Conservation (phyloP, 2,888 invertebrate species). For the Fabriciana adippe region DNA sequence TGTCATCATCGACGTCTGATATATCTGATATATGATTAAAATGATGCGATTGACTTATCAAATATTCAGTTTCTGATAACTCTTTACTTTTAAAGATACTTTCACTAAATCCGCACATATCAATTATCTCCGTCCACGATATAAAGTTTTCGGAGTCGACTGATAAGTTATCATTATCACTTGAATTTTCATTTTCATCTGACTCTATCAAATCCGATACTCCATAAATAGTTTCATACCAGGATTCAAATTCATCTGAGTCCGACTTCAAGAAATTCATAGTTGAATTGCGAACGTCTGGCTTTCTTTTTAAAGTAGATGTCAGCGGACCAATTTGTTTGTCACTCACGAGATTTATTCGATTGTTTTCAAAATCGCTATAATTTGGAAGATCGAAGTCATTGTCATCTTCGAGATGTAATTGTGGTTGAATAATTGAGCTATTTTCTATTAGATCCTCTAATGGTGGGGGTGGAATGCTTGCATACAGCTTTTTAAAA, state of each 20-base stretch:
- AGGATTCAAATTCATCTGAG: constrained; percentile 53
- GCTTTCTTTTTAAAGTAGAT: constrained; percentile 62
- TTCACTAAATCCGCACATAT: constrained; percentile 53
- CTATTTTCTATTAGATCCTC: constrained; percentile 47
- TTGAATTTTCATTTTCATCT: constrained; percentile 36
- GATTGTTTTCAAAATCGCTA: constrained; percentile 60
- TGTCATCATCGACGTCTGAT: constrained; percentile 51
- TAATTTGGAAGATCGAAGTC: constrained; percentile 64
- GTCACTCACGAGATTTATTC: constrained; percentile 47
- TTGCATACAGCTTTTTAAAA: constrained; percentile 60
- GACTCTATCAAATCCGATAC: constrained; percentile 53
- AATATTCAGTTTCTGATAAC: constrained; percentile 50
- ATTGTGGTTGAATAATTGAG: constrained; percentile 43
- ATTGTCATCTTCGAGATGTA: constrained; percentile 48
- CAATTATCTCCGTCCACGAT: constrained; percentile 68
- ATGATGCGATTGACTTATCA: constrained; percentile 59
- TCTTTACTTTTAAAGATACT: constrained; percentile 52
- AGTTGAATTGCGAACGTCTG: constrained; percentile 55
- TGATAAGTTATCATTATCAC: constrained; percentile 36
- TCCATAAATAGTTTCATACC: constrained; percentile 72
- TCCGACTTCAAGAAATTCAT: constrained; percentile 49
- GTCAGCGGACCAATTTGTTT: constrained; percentile 51
- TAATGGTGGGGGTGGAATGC: constrained; percentile 65
- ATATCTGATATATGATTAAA: constrained; percentile 50
- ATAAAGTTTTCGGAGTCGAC: constrained; percentile 46